Evolutionary conservation across 2,113 vertebrate genomes (phyloP), one percentile per base, ranked within the genome.

Genomic region (Spilogale gracilis): DNA sequence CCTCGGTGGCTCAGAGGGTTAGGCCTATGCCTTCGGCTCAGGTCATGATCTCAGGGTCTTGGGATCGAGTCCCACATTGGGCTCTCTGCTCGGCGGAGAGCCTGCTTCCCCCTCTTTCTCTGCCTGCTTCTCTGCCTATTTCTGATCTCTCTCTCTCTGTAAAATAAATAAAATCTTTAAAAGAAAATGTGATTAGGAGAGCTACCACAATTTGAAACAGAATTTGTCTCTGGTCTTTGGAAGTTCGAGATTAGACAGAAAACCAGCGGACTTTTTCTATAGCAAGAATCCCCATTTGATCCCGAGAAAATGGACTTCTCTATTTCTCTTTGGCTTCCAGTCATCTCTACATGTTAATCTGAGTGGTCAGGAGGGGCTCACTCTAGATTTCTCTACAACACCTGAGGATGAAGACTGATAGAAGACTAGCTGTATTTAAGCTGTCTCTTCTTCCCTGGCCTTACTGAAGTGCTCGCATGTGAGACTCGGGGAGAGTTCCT

Each of bases 201-300:
- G 9, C 17, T 79, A 9, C 48, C 25, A 43, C 16, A 89, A 32
- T 43, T 63, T n/a, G 20, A 58, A 32, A 54, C 13, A 63, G 90
- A 63, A 91, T 27, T 27, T 94, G 20, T 25, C 71, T 85, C 63
- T 92, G 50, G 23, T 48, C 6, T 50, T 88, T 88, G 25, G 87
- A 89, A 94, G 89, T 89, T n/a, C 86, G 79, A 81, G 27, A 43
- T 92, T 50, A 84, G 81, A 67, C 8, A 11, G 52, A 83, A 88
- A 81, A 27, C 30, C 50, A 61, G 25, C 4, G 25, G 60, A 48
- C 25, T 81, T 45, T 85, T 89, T 91, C 56, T 89, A 0, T 30
- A 91, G n/a, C 48, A 76, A 45, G 48, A 74, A 30, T 85, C 43
- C n/a, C 52, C 27, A 54, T 10, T 23, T 43, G 23, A 88, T 76